Evolutionary conservation across 2,888 invertebrate species (phyloP), one percentile per base, ranked within the genome.

Genomic region (Pristionchus entomophagus): DNA sequence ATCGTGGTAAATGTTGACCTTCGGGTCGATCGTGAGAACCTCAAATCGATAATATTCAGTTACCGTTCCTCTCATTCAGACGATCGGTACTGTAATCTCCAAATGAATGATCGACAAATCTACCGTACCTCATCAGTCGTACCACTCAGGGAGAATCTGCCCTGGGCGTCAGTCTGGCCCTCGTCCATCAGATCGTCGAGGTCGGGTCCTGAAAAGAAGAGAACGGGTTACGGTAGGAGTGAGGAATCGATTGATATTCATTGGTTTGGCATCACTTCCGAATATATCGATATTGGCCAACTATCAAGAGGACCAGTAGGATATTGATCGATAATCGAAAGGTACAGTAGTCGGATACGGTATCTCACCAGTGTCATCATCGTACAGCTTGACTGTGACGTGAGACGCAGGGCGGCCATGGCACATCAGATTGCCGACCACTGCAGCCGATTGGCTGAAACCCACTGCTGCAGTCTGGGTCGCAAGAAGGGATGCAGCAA

Each of bases 1-100:
- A 22, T 86, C 86, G 49, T 86, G 86, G 53, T 86, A 86, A 41
- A 86, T 86, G 41, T 86, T 84, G 17, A 86, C 29, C 51, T 86
- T 69, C 32, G 86, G 86, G 32, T 86, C 86, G 56, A 86, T 84
- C 2, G 84, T 84, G 4, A 69, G 45, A 5, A 45, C 32, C 65
- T 86, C 41, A 38, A 45, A 80, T 80, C 35, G 22, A 80, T 51
- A 51, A 22, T 78, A n/a, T n/a, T n/a, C n/a, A 17, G 49, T n/a
- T 81, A 45, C 56, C 51, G 45, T 59, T 35, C 35, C n/a, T n/a
- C n/a, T n/a, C n/a, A n/a, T n/a, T n/a, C n/a, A n/a, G n/a, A n/a
- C n/a, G n/a, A n/a, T n/a, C n/a, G n/a, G n/a, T n/a, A n/a, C n/a
- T n/a, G n/a, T n/a, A n/a, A n/a, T n/a, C n/a, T n/a, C n/a, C n/a